Percentiles rank a stretch among this genome's conserved stretches.
phyloP scores from a whole-genome alignment of 2,797 vertebrate species.

The Sebastes steindachneri region DNA sequence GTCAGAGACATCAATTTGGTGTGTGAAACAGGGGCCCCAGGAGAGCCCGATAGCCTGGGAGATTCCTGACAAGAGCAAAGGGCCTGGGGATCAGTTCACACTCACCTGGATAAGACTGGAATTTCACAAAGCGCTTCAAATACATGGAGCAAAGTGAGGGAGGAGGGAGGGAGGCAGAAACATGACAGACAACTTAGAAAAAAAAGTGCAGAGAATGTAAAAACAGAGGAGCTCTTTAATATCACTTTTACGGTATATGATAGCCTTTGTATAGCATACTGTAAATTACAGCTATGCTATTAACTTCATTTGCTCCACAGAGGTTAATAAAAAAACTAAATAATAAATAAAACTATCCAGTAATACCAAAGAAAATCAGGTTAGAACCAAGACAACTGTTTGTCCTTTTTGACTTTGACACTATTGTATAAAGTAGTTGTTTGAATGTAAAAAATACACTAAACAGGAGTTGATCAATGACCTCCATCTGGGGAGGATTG shows the following conservation, averaged over 20 bases:
- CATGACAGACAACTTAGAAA: slow-evolving; percentile 40
- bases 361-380: not conserved
- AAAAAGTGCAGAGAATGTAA: slow-evolving; percentile 38
- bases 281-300: not conserved
- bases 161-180: slow-evolving; percentile 24
- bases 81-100: slow-evolving; percentile 79
- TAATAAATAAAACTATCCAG: too few species aligned
- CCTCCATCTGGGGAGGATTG: slow-evolving; percentile 69
- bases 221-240: slow-evolving; percentile 6
- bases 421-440: slow-evolving; percentile 24
- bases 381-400: not conserved
- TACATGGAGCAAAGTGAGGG: slow-evolving; percentile 51
- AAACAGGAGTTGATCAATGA: slow-evolving; percentile 58
- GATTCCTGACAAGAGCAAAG: slow-evolving; percentile 82
- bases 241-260: not conserved
- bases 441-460: slow-evolving; percentile 33
- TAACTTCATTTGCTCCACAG: not conserved
- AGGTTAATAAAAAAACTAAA: not conserved
- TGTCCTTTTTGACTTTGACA: slow-evolving; percentile 60
- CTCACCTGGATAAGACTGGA: slow-evolving; percentile 80
- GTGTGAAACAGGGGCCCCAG: slow-evolving; percentile 79
- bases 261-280: not conserved
- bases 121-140: slow-evolving; percentile 71
- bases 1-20: slow-evolving; percentile 84
- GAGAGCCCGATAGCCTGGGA: slow-evolving; percentile 81